These are phyloP conservation scores for Zaprionus vittiger DNA, from an alignment of 1,140 invertebrate species.

Conservation along the genomic window DNA sequence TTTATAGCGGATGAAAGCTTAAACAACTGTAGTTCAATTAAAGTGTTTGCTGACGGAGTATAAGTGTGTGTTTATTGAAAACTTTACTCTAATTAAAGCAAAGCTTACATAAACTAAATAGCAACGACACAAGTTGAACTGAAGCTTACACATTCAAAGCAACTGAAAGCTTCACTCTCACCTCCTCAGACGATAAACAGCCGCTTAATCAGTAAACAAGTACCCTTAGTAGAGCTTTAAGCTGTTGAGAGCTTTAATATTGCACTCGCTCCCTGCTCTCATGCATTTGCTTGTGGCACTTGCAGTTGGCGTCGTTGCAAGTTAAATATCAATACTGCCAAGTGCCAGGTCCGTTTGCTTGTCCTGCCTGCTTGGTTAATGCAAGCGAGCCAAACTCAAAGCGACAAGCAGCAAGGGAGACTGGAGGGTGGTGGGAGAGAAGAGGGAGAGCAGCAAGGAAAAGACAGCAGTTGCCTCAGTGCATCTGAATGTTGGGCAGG, in stretches of 20 bases:
- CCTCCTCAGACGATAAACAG: neutral
- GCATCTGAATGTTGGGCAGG: slow-evolving; percentile 56
- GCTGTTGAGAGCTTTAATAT: neutral
- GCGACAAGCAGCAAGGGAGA: neutral
- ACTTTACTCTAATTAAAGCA: too few relatives aligned
- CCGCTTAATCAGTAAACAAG: neutral
- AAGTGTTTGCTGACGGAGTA: too few relatives aligned
- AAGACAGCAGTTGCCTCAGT: slow-evolving; percentile 56
- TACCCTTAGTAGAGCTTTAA: neutral
- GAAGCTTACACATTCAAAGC: neutral
- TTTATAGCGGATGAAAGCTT: too few relatives aligned
- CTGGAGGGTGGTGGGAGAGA: neutral
- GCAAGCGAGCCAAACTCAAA: slow-evolving; percentile 63
- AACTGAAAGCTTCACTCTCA: too few relatives aligned
- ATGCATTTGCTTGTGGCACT: neutral
- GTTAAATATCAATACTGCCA: slow-evolving; percentile 40
- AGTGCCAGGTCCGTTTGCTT: slow-evolving; percentile 38
- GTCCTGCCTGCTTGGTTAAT: slow-evolving; percentile 69
- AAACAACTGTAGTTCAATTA: too few relatives aligned
- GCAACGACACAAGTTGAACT: too few relatives aligned
- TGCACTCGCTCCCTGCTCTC: neutral
- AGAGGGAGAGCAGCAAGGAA: neutral
- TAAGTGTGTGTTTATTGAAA: too few relatives aligned
- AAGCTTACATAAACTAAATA: too few relatives aligned
- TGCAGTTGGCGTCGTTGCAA: slow-evolving; percentile 22